phyloP scores from a whole-genome alignment of 2,888 invertebrate species.

The Incurvaria masculella region DNA sequence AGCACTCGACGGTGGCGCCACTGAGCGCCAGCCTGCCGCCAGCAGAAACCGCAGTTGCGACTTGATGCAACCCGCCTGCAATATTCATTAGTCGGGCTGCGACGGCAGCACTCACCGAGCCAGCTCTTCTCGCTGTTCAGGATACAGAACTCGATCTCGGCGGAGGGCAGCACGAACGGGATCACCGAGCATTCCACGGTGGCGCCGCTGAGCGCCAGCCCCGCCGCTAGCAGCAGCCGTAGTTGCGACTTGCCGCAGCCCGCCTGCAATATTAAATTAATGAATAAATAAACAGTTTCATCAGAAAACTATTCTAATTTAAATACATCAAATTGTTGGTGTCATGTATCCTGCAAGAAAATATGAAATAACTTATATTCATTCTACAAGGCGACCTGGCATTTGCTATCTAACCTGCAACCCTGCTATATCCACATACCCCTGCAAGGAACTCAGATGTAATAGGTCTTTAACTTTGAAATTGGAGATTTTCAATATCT shows the following conservation, averaged over 20 bases:
- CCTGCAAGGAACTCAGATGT: too few species aligned
- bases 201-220: conserved; percentile 66
- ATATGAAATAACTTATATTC: too few species aligned
- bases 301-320: too few species aligned
- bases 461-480: too few species aligned
- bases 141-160: conserved; percentile 75
- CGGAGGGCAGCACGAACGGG: conserved; percentile 70
- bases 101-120: conserved; percentile 56
- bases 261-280: too few species aligned
- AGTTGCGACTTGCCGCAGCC: conserved; percentile 69
- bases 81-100: too few species aligned
- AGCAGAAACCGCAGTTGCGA: conserved; percentile 65
- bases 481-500: too few species aligned
- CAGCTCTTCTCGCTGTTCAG: conserved; percentile 69
- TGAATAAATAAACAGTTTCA: too few species aligned
- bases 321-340: too few species aligned
- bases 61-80: conserved; percentile 67
- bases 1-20: conserved; percentile 66
- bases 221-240: conserved; percentile 61
- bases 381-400: neutral
- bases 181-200: conserved; percentile 67
- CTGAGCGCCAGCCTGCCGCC: conserved; percentile 65
- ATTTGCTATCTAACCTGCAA: neutral
- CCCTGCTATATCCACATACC: neutral
- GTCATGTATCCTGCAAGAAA: too few species aligned